Conservation (phyloP, 2,888 invertebrate genomes). For the Acleris literana region DNA sequence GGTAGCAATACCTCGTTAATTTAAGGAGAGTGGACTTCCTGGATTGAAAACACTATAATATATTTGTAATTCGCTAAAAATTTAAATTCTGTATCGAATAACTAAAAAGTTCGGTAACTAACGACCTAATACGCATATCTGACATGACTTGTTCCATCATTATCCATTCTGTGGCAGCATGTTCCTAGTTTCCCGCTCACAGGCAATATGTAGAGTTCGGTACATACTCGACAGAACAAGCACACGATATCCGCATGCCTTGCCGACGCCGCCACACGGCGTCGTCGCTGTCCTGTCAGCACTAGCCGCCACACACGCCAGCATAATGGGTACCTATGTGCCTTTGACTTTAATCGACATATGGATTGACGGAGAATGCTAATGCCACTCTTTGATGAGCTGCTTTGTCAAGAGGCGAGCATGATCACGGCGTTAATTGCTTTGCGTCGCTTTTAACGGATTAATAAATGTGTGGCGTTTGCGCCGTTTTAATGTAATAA, state of each 20-base stretch:
- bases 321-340: neutral
- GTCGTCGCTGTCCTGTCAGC: constrained; percentile 10
- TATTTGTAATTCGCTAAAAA: too few species aligned
- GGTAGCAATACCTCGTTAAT: too few species aligned
- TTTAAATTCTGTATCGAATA: too few species aligned
- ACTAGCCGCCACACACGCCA: neutral
- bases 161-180: too few species aligned
- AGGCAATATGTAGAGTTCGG: constrained; percentile 10
- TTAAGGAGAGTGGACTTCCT: too few species aligned
- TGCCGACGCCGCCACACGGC: neutral
- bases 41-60: too few species aligned
- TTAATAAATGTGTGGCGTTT: neutral
- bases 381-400: constrained; percentile 19
- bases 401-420: constrained; percentile 13
- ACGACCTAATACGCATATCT: too few species aligned
- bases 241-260: constrained; percentile 13
- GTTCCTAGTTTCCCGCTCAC: neutral
- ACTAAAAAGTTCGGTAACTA: too few species aligned
- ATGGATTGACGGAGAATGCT: constrained; percentile 15
- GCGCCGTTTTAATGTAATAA: too few species aligned
- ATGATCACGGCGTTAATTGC: constrained; percentile 16
- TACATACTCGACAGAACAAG: constrained; percentile 8
- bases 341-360: constrained; percentile 7
- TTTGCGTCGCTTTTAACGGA: constrained; percentile 10
- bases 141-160: too few species aligned